Evolutionary conservation across 2,113 vertebrate genomes (phyloP), one percentile per base, ranked within the genome.

Genomic region (Alligator sinensis): DNA sequence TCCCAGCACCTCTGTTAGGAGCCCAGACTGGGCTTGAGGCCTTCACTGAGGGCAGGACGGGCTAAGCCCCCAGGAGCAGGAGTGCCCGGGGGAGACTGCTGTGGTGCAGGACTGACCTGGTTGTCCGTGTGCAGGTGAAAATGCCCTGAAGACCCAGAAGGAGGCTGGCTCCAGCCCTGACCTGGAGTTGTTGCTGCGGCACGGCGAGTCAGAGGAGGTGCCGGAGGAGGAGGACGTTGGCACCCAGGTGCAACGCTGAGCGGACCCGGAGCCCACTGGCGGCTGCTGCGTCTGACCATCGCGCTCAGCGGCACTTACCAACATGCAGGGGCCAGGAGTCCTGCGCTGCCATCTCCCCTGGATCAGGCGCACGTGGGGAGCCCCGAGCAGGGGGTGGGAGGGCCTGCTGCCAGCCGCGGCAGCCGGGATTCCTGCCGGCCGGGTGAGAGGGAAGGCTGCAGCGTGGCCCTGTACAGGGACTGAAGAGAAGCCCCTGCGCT

Each of bases 151-250:
- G 74, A 95, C 97, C 57, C 92, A 97, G 59, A 97, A 94, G 93
- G 97, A 89, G 17, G 87, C 96, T 60, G 97, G 95, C 89, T 97
- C 98, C 3, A 70, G 81, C 81, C 96, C 98, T 0, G 99, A 99
- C 94, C 97, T 99, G 55, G 98, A 99, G 97, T 95, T 99, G 75
- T 98, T 99, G 15, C 98, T 99, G 30, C 97, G 80, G 91, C 97
- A 84, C 15, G 47, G 94, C 59, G 97, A 95, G n/a, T 95, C 27
- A 3, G 97, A 96, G 11, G 96, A 97, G 2, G 96, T 95, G 1
- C 97, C 97, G 6, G 86, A 93, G 3, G 96, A 97, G 19, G 96
- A 96, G 4, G 96, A 96, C 91, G 27, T 98, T 24, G 97, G 98
- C 94, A 97, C 94, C 19, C 90, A 93, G 22, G 96, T 95, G 2